phyloP scores from a whole-genome alignment of 2,113 vertebrate species.

The Aleadryas rufinucha region DNA sequence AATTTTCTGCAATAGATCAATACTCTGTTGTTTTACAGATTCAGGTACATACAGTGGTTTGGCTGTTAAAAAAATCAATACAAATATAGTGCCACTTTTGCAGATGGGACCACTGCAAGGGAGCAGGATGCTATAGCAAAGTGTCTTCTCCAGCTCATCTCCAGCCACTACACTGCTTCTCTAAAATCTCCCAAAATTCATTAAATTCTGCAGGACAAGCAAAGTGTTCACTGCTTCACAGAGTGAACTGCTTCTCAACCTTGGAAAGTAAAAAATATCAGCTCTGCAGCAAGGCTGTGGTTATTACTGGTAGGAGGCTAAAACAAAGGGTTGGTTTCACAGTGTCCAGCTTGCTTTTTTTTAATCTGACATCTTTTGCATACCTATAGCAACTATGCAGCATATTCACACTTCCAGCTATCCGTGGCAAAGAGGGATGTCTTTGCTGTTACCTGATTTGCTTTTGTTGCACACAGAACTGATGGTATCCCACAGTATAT shows the following conservation, averaged over 20 bases:
- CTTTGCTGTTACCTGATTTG: background rate
- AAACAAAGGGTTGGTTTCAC: background rate
- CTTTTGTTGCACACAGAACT: constrained; percentile 6
- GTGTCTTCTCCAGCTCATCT: background rate
- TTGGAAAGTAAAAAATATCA: background rate
- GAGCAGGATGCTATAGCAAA: background rate
- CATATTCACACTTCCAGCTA: background rate
- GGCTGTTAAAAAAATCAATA: constrained; percentile 30
- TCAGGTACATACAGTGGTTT: background rate
- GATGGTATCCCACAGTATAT: background rate
- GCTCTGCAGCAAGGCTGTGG: background rate
- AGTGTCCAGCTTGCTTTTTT: background rate
- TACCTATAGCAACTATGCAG: background rate
- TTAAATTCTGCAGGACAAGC: background rate
- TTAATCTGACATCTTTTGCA: background rate
- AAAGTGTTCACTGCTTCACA: background rate
- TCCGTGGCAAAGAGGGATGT: background rate
- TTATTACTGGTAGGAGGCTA: background rate
- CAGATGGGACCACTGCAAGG: background rate
- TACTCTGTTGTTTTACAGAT: constrained; percentile 24
- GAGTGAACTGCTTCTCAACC: background rate
- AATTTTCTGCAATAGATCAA: constrained; percentile 36
- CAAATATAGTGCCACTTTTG: background rate
- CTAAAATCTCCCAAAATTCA: background rate
- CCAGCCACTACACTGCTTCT: background rate